These are phyloP conservation scores for Calycopis cecrops DNA, from an alignment of 1,140 invertebrate genomes.

Conservation along the genomic window DNA sequence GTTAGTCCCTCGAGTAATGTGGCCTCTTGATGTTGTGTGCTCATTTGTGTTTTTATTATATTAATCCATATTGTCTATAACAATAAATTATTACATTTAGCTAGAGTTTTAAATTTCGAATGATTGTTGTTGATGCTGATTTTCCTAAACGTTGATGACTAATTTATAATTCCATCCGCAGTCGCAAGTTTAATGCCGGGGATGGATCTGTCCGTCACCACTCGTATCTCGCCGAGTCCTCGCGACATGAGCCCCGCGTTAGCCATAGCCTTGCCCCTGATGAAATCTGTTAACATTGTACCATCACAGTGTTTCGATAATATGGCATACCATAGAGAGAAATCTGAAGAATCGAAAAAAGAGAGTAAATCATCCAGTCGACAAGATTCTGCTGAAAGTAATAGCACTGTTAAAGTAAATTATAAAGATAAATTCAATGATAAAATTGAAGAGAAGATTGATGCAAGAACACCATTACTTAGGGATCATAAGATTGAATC, in stretches of 20 bases:
- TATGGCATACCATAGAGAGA: constrained; percentile 63
- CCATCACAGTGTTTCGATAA: constrained; percentile 71
- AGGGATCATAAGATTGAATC: constrained; percentile 68
- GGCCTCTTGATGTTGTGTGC: constrained; percentile 2
- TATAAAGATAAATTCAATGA: constrained; percentile 61
- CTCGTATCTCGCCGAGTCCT: constrained; percentile 64
- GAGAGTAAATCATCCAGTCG: constrained; percentile 44
- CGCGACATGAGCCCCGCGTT: constrained; percentile 63
- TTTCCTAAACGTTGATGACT: neutral
- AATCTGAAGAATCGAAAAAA: constrained; percentile 42
- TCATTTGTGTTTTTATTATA: neutral
- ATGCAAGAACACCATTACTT: constrained; percentile 58
- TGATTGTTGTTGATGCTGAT: too few species aligned
- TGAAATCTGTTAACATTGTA: constrained; percentile 68
- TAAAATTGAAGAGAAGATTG: constrained; percentile 61
- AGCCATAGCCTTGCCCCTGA: constrained; percentile 67
- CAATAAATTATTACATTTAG: too few species aligned
- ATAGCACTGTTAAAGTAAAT: constrained; percentile 51
- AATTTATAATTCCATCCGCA: constrained; percentile 34
- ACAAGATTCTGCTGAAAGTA: constrained; percentile 50
- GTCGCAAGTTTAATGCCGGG: constrained; percentile 72
- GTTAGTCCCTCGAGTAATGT: neutral
- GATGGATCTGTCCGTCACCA: constrained; percentile 63
- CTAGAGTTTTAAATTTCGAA: too few species aligned
- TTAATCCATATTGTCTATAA: too few species aligned